Percentiles rank a stretch among this genome's conserved stretches.
Evolutionary conservation across 1,140 invertebrate species (phyloP).

Genomic region (Leptoteleia sp.): DNA sequence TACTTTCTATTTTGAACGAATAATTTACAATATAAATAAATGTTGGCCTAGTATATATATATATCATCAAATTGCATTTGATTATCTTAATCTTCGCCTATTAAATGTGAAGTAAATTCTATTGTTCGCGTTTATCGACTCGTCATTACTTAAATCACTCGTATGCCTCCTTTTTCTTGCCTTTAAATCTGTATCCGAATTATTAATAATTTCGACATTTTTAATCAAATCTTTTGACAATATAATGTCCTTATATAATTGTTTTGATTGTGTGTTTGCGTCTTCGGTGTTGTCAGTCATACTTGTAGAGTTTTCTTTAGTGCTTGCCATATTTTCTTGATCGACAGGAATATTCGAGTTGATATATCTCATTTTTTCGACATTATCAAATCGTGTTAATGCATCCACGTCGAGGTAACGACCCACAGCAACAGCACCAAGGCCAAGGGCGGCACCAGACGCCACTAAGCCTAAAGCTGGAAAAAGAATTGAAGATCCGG

Average conservation of each 20-base stretch:
- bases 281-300: too few species aligned
- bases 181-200: background rate
- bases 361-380: constrained; percentile 83
- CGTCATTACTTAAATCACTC: background rate
- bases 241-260: too few species aligned
- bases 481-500: constrained; percentile 84
- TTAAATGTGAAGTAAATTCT: background rate
- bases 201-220: too few species aligned
- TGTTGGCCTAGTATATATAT: background rate
- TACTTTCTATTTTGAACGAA: too few species aligned
- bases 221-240: too few species aligned
- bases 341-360: constrained; percentile 8
- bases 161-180: background rate
- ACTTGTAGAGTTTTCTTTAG: too few species aligned
- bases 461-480: constrained; percentile 88
- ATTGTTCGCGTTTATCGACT: constrained; percentile 2
- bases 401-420: constrained; percentile 86
- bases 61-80: background rate
- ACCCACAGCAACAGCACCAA: constrained; percentile 89
- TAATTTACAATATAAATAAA: background rate
- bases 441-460: constrained; percentile 88
- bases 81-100: background rate
- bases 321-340: too few species aligned
- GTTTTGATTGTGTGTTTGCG: too few species aligned
- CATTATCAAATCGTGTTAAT: constrained; percentile 80